phyloP scores from a whole-genome alignment of 2,888 invertebrate genomes.

The Microctonus hyperodae region DNA sequence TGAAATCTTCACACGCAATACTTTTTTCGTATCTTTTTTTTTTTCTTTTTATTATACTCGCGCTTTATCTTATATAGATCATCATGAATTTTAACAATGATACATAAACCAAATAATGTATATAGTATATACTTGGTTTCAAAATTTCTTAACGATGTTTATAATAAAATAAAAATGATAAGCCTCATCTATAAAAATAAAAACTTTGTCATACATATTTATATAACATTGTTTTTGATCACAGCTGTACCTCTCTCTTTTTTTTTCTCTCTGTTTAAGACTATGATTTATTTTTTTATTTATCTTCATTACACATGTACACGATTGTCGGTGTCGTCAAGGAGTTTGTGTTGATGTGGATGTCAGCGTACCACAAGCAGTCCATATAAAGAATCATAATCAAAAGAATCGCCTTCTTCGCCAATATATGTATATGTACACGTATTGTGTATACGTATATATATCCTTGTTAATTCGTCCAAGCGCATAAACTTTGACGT shows the following conservation, averaged over 20 bases:
- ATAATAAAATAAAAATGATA: not conserved
- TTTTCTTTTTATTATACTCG: not conserved
- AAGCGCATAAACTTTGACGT: not conserved
- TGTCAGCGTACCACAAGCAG: not conserved
- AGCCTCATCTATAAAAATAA: not conserved
- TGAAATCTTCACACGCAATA: slow-evolving; percentile 33
- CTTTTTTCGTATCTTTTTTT: not conserved
- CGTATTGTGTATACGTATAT: not conserved
- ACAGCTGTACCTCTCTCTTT: not conserved
- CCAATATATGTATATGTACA: not conserved
- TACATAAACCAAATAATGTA: too few species aligned
- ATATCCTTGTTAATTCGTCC: not conserved
- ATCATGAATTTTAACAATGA: too few species aligned
- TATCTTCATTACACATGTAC: not conserved
- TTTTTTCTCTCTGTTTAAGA: not conserved
- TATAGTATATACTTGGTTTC: not conserved
- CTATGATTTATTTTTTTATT: not conserved
- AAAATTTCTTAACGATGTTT: not conserved
- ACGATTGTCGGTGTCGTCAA: not conserved
- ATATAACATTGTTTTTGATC: not conserved
- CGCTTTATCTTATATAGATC: too few species aligned
- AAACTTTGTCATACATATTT: not conserved
- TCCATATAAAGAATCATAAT: not conserved
- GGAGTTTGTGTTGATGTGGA: not conserved
- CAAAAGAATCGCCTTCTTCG: not conserved